These are phyloP conservation scores for Musca vetustissima DNA, from an alignment of 1,140 invertebrate species.

Conservation along the genomic window DNA sequence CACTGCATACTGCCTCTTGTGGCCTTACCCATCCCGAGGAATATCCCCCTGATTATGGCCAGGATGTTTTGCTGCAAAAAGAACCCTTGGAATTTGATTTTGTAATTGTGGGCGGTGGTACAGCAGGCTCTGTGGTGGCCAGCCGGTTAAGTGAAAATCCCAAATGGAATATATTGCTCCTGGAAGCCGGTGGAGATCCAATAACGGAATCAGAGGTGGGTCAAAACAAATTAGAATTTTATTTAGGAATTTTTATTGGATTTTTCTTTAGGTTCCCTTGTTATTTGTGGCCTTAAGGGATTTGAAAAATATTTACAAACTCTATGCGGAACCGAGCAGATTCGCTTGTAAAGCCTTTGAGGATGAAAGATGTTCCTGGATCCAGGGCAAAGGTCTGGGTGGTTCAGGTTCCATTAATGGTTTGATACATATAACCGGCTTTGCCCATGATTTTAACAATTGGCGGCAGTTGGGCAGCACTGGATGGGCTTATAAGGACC, in stretches of 20 bases:
- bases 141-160: slow-evolving; percentile 58
- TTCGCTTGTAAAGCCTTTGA: slow-evolving; percentile 33
- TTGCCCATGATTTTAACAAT: slow-evolving; percentile 60
- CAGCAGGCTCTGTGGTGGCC: slow-evolving; percentile 62
- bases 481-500: slow-evolving; percentile 65
- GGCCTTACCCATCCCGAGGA: slow-evolving; percentile 56
- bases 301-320: no score
- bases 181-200: slow-evolving; percentile 62
- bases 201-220: slow-evolving; percentile 55
- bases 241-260: background rate
- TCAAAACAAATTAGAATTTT: background rate
- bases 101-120: slow-evolving; percentile 63
- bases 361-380: slow-evolving; percentile 57
- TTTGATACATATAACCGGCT: slow-evolving; percentile 70
- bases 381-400: slow-evolving; percentile 64
- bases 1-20: slow-evolving; percentile 59
- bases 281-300: slow-evolving; percentile 6
- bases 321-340: slow-evolving; percentile 20
- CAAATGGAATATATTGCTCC: slow-evolving; percentile 57
- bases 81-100: slow-evolving; percentile 47
- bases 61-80: slow-evolving; percentile 48
- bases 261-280: background rate
- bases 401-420: slow-evolving; percentile 68
- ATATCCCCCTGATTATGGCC: slow-evolving; percentile 58
- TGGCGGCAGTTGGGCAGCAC: slow-evolving; percentile 64